Evolutionary conservation across 1,140 invertebrate species (phyloP), one percentile per base, ranked within the genome.

Genomic region (Scaptodrosophila lebanonensis): DNA sequence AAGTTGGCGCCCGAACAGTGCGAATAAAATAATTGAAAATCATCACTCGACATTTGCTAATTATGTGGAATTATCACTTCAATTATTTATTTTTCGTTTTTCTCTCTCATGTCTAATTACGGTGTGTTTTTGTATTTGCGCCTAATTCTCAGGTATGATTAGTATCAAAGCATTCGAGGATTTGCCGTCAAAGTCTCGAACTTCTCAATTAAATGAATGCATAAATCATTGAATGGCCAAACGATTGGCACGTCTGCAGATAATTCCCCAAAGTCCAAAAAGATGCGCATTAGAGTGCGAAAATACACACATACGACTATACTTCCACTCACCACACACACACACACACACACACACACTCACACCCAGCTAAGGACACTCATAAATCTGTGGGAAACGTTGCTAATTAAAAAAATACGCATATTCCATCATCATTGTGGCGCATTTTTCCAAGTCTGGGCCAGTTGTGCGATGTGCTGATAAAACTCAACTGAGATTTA

Each of bases 191-290:
- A 79, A 82, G 75, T 79, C 75, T 62, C 69, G 75, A 83, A 84
- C 72, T 83, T 83, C 79, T 84, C 79, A 83, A 84, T 83, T 83
- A 83, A 84, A 77, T 73, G 79, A 83, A 83, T 83, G 79, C 72
- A 83, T 83, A 83, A 83, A 83, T 83, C 79, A 83, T 83, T 72
- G 58, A 56, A 52, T 15, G 29, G 36, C 16, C 53, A n/a, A n/a
- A n/a, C n/a, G 32, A 44, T 56, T 40, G 59, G 59, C 71, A 71
- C 69, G 75, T 82, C 75, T 82, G 75, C 66, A 70, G 69, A 70
- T 82, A 75, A 82, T 75, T 82, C 76, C 75, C 75, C 66, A 82
- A 67, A 63, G 75, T 54, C 73, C 60, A 60, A 40, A 51, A 56
- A 57, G 47, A 63, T 66, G 62, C 49, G 49, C 60, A 82, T 77